Evolutionary conservation across 2,888 invertebrate species (phyloP), one percentile per base, ranked within the genome.

Genomic region (Stenodema calcarata): DNA sequence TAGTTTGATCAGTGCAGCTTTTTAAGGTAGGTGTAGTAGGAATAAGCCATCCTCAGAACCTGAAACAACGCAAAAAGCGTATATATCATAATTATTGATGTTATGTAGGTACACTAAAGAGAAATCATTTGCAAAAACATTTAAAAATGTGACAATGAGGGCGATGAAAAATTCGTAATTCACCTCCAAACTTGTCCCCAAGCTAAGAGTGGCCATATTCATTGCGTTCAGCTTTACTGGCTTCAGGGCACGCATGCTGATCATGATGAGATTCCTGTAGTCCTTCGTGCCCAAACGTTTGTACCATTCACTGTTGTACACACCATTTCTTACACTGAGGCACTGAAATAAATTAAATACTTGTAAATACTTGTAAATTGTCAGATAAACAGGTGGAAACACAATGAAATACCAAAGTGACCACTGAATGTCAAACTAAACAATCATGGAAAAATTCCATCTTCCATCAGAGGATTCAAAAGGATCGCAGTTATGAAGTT

Each of bases 21-120:
- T 30, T 84, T 84, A n/a, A 84, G 47, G 30, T 84, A 84, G 12
- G 84, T 84, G 73, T 84, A 84, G 73, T 84, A 84, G 0, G 73
- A 42, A n/a, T 84, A 84, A 44, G 84, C 84, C 75, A 84, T 44
- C 23, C 47, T 70, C 9, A 84, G 50, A 14, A 84, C 84, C 84
- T 84, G 73, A 28, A 70, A 82, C 35, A 35, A 35, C 35, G 7
- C 35, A 44, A 18, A 9, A 18, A 41, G 4, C 35, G 35, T 35
- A 35, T 2, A 35, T 35, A 7, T 4, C 2, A 35, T 35, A 35
- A 4, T 35, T 35, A 35, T 35, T 35, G 35, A 35, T 35, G 35
- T 35, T 35, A n/a, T n/a, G n/a, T n/a, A n/a, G n/a, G n/a, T n/a
- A n/a, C n/a, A n/a, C n/a, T n/a, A n/a, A n/a, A n/a, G n/a, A n/a